Evolutionary conservation across 2,113 vertebrate genomes (phyloP), one percentile per base, ranked within the genome.

Genomic region (Dicaeum eximium): DNA sequence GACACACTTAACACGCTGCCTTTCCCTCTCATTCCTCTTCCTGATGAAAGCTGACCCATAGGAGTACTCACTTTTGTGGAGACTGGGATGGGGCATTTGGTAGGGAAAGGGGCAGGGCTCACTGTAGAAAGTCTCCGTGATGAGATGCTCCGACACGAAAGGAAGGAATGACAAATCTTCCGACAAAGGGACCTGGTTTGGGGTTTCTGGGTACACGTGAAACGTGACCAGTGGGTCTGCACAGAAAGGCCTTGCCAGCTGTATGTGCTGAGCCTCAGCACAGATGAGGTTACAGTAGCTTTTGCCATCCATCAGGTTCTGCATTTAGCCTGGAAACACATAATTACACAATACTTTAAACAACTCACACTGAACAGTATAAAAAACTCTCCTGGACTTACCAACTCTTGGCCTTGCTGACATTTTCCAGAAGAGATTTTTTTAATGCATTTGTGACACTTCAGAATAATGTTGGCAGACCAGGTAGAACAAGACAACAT

Each of bases 21-120:
- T 97, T 74, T 98, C 98, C 35, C 98, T 97, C 83, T 98, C 98
- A 7, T 98, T 98, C 90, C 98, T 97, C 93, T 98, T 98, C 21
- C 97, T 96, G 95, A 98, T 97, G 86, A 98, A 98, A 48, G 98
- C 97, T 2, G 98, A 97, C 45, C 98, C 97, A 0, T 89, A 98
- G 70, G 97, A 96, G 37, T 85, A 96, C 6, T 98, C 97, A 13
- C 88, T 97, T 38, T 91, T 95, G 69, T 73, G 70, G 35, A 94
- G 97, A 69, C 13, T 95, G 35, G 85, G 69, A 66, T 88, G 88
- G 58, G 96, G 61, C 47, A 96, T 5, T 38, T 90, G 96, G 93
- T 96, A 97, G 42, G 97, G 93, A 79, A 97, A 96, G 27, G 92
- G 7, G 40, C 93, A 96, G 50, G 97, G 79, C 50, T 98, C 97